Base-by-base conservation (phyloP, 2,888 invertebrate genomes). In the Hyposoter dolosus region DNA sequence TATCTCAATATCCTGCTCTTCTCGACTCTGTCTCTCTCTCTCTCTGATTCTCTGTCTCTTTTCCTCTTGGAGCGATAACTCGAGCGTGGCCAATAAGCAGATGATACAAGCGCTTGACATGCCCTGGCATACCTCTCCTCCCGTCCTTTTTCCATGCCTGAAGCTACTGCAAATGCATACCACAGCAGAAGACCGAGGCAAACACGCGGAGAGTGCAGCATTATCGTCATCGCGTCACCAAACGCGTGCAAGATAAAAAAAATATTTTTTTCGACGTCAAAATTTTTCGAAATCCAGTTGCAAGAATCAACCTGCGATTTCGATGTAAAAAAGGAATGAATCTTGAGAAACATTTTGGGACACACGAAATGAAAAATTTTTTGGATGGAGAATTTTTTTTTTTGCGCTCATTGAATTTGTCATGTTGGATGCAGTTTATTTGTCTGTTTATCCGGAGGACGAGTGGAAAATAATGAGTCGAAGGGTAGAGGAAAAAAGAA, bases 61-160 rank as follows among this genome's bases (percentile, higher is more conserved):
- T 65, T 40, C 40, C 50, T 35, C 65, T 50, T 43, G 65, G 63
- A 75, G 82, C 82, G 86, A 83, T 88, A 87, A 85, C 87, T 87
- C 86, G 85, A 60, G 87, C 82, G 85, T 80, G 86, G 80, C 87
- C 90, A 89, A 63, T 88, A 89, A 83, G 69, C 85, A 68, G 81
- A 68, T 66, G 77, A 89, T 88, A 86, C 85, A 88, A 87, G 84
- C 91, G 91, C 91, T 92, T 91, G 91, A 91, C 90, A 35, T 69
- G 87, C 91, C 90, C 88, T 88, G 90, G 89, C 88, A 89, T 85
- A 87, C 80, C n/a, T 28, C 75, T 35, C 17, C 68, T 40, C 28
- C 69, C 17, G 23, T 28, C 43, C 53, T 66, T 40, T n/a, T 69
- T 28, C 69, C 69, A 19, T 47, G 23, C 3, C 9, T 40, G 9